Evolutionary conservation across 2,113 vertebrate species (phyloP).

Genomic region (Psilopsiagon aurifrons): DNA sequence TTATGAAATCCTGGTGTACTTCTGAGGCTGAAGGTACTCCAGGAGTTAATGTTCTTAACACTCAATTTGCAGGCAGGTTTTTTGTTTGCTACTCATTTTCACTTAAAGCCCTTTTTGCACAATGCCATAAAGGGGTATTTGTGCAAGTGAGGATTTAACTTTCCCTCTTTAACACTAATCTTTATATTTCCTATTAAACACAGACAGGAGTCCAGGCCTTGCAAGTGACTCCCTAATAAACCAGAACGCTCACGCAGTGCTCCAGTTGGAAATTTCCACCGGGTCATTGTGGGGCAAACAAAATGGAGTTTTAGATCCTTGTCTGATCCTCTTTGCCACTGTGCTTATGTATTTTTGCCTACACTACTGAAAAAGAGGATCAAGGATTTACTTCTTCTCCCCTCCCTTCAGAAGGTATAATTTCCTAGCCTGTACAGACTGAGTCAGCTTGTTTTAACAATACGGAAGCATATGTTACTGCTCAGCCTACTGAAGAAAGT

Average conservation of each 20-base stretch:
- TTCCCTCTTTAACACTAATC: neutral
- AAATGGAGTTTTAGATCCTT: neutral
- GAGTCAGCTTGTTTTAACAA: neutral
- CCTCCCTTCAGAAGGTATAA: neutral
- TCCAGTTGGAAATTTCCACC: slow-evolving; percentile 1
- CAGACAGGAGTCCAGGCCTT: neutral
- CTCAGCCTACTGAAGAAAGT: neutral
- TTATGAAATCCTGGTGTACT: neutral
- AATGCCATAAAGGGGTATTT: neutral
- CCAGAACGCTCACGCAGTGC: neutral
- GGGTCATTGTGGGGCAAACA: neutral
- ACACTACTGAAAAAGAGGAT: neutral
- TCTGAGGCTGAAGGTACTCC: neutral
- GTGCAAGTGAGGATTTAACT: neutral
- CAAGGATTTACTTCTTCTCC: neutral
- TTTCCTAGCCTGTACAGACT: neutral
- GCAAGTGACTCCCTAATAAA: neutral
- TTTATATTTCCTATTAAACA: neutral
- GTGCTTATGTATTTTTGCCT: neutral
- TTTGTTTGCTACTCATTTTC: neutral
- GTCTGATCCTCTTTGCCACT: neutral
- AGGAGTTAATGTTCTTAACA: neutral
- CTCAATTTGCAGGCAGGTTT: neutral
- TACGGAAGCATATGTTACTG: neutral
- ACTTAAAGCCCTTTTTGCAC: neutral